Evolutionary conservation across 2,113 vertebrate genomes (phyloP).

Genomic region (Sinocyclocheilus anshuiensis): DNA sequence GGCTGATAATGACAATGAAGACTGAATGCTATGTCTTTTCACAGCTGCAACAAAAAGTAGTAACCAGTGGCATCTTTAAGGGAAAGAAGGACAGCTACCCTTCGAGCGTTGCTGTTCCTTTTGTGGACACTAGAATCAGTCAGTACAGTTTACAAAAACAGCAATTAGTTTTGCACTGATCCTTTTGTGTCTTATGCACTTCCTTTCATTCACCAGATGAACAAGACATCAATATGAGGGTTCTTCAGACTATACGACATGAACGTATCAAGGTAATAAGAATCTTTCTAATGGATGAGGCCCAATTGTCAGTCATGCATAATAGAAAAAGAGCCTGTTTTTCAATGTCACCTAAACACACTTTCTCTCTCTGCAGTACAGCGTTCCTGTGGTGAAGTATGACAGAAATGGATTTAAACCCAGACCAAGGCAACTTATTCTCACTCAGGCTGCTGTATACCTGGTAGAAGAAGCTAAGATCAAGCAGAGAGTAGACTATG

Average conservation of each 20-base stretch:
- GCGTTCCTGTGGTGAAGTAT: constrained; percentile 85
- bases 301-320: background rate
- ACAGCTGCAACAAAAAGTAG: constrained; percentile 85
- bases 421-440: constrained; percentile 82
- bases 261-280: constrained; percentile 85
- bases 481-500: constrained; percentile 88
- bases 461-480: constrained; percentile 87
- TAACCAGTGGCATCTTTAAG: constrained; percentile 84
- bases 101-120: constrained; percentile 81
- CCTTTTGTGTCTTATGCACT: background rate
- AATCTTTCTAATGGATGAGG: background rate
- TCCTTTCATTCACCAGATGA: constrained; percentile 71
- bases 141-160: constrained; percentile 57
- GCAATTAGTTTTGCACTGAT: background rate
- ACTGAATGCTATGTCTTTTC: background rate
- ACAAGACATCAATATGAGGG: constrained; percentile 81
- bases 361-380: constrained; percentile 79
- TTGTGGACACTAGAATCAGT: constrained; percentile 86
- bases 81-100: constrained; percentile 90
- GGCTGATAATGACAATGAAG: background rate
- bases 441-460: constrained; percentile 82
- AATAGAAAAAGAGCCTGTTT: background rate
- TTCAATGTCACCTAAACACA: background rate
- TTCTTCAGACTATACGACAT: constrained; percentile 80
- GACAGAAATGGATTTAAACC: constrained; percentile 92